Evolutionary conservation across 2,797 vertebrate species (phyloP), one percentile per base, ranked within the genome.

Genomic region (Molossus alvarezi): DNA sequence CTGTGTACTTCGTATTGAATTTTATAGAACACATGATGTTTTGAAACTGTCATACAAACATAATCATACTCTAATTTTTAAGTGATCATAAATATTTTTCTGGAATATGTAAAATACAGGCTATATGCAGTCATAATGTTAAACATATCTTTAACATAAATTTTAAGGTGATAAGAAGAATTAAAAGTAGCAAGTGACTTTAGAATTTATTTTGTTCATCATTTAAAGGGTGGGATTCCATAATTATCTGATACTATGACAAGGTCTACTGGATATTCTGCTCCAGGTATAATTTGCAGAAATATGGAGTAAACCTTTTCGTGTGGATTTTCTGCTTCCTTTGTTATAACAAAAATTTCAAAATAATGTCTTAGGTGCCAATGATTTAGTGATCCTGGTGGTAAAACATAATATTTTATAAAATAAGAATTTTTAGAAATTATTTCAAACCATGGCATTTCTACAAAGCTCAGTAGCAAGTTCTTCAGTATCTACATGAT

Each of bases 391-490:
- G 9, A 65, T 84, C 11, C n/a, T 79, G 13, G 8, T 64, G 18
- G 3, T 87, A 13, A 80, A 91, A 85, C 88, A 72, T 60, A 65
- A 53, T 91, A 53, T 0, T 86, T 87, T 60, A 29, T 87, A 87
- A 75, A 75, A 53, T 37, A 79, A 45, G 29, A 72, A 17, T 12
- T 81, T 92, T 92, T 21, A 71, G 13, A 88, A 81, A 84, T 73
- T 65, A 76, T 90, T 85, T 92, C 1, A 67, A 91, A 81, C 1
- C 3, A 20, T 33, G 51, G 8, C 17, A 77, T 62, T 45, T 72
- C 6, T 51, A 18, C 57, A 88, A 62, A 62, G 14, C n/a, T 62
- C 21, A 88, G 21, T 15, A 60, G 3, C 14, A 90, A 76, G 10
- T 14, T 71, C 45, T 41, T 83, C 69, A 48, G 8, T 37, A 53